These are phyloP conservation scores for Meghimatium bilineatum DNA, from an alignment of 2,888 invertebrate species.

Conservation along the genomic window DNA sequence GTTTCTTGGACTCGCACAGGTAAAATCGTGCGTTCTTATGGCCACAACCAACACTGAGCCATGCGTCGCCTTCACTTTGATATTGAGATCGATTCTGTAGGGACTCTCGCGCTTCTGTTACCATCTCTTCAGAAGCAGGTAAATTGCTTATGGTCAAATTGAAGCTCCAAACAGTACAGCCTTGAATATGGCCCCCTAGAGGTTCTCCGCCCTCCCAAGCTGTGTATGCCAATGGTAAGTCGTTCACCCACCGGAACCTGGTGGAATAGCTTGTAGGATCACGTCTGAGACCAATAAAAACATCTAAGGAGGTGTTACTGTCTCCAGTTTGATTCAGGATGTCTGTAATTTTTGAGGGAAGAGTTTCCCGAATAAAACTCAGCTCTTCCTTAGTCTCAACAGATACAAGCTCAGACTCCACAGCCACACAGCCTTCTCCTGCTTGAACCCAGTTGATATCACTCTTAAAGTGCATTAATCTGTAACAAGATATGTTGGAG, in stretches of 20 bases:
- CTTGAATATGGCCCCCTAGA: slow-evolving; percentile 38
- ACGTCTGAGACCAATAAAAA: slow-evolving; percentile 29
- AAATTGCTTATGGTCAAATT: neutral
- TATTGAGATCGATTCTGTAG: slow-evolving; percentile 19
- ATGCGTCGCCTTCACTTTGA: slow-evolving; percentile 14
- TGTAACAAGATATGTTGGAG: slow-evolving; percentile 31
- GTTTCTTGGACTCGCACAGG: slow-evolving; percentile 33
- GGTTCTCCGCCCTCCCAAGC: slow-evolving; percentile 33
- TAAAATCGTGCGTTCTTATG: slow-evolving; percentile 15
- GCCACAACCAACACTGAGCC: slow-evolving; percentile 34
- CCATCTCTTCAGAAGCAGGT: neutral
- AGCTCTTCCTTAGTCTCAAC: slow-evolving; percentile 43
- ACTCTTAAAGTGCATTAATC: neutral
- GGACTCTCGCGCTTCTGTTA: neutral
- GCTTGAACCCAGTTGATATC: slow-evolving; percentile 38
- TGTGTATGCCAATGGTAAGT: slow-evolving; percentile 15
- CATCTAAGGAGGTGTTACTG: slow-evolving; percentile 18
- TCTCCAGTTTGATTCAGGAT: slow-evolving; percentile 26
- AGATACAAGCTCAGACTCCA: slow-evolving; percentile 28
- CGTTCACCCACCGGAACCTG: slow-evolving; percentile 35
- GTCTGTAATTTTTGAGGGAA: slow-evolving; percentile 1
- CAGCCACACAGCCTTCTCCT: slow-evolving; percentile 11
- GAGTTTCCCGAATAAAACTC: slow-evolving; percentile 9
- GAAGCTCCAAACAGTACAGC: slow-evolving; percentile 32
- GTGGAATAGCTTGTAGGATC: slow-evolving; percentile 10